These are phyloP conservation scores for Forficula auricularia DNA, from an alignment of 1,140 invertebrate genomes.

Conservation along the genomic window DNA sequence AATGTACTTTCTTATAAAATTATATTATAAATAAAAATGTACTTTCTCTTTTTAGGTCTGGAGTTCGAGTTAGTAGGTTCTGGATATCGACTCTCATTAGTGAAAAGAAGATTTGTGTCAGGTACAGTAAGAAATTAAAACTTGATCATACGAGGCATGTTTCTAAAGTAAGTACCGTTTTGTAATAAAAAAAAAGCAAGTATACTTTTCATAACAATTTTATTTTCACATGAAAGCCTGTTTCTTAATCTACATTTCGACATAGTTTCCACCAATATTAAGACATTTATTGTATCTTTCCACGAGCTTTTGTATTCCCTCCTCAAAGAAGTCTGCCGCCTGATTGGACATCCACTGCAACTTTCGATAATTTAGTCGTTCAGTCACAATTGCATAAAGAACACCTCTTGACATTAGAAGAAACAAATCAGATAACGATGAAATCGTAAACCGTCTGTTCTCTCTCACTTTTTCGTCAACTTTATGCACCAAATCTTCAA, in stretches of 20 bases:
- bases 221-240: neutral
- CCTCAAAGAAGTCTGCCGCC: no score
- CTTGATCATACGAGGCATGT: neutral
- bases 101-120: constrained; percentile 85
- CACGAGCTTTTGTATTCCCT: neutral
- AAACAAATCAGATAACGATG: no score
- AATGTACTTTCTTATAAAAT: no score
- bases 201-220: neutral
- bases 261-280: neutral
- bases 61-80: constrained; percentile 78
- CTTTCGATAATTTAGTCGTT: no score
- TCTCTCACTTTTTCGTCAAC: no score
- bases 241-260: neutral
- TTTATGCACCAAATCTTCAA: no score
- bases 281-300: neutral
- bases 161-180: neutral
- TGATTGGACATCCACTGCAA: no score
- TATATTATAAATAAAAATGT: no score
- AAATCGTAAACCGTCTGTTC: no score
- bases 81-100: constrained; percentile 82
- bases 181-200: neutral
- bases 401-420: no score
- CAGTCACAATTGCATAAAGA: no score
- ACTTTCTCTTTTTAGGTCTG: constrained; percentile 23
- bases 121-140: constrained; percentile 35